Conservation (phyloP, 2,113 vertebrate genomes). For the Hyla sarda region DNA sequence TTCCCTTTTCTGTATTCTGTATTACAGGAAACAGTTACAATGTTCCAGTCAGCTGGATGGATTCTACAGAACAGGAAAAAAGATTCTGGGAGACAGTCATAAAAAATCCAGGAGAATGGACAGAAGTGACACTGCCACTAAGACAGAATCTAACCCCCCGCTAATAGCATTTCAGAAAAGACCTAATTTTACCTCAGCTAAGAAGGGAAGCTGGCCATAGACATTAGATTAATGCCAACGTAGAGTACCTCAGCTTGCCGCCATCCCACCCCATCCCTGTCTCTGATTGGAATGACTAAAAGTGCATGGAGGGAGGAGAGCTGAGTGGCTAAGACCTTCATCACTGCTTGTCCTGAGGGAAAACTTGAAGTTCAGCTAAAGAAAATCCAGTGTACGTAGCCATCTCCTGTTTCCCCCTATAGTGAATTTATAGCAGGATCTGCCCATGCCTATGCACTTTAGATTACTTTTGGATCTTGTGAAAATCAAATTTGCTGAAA, state of each 20-base stretch:
- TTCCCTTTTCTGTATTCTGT: not conserved
- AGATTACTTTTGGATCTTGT: not conserved
- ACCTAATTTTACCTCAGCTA: not conserved
- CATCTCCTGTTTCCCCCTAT: not conserved
- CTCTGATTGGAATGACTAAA: not conserved
- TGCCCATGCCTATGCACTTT: not conserved
- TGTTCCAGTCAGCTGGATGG: constrained; percentile 90
- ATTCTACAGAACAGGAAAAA: constrained; percentile 87
- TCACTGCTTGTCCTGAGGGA: not conserved
- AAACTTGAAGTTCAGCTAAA: not conserved
- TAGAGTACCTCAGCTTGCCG: not conserved
- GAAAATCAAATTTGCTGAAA: not conserved
- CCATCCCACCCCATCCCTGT: not conserved
- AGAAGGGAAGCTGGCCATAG: not conserved
- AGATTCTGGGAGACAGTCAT: constrained; percentile 83
- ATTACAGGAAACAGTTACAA: constrained; percentile 87
- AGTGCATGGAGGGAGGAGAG: not conserved
- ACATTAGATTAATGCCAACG: not conserved
- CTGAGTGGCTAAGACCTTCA: not conserved
- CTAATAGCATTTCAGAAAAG: not conserved
- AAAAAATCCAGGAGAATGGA: constrained; percentile 82
- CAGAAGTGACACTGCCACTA: constrained; percentile 84
- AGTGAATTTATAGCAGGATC: not conserved
- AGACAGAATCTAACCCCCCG: constrained; percentile 79
- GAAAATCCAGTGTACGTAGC: not conserved